phyloP scores from a whole-genome alignment of 2,797 vertebrate species.

The Setipinna tenuifilis region DNA sequence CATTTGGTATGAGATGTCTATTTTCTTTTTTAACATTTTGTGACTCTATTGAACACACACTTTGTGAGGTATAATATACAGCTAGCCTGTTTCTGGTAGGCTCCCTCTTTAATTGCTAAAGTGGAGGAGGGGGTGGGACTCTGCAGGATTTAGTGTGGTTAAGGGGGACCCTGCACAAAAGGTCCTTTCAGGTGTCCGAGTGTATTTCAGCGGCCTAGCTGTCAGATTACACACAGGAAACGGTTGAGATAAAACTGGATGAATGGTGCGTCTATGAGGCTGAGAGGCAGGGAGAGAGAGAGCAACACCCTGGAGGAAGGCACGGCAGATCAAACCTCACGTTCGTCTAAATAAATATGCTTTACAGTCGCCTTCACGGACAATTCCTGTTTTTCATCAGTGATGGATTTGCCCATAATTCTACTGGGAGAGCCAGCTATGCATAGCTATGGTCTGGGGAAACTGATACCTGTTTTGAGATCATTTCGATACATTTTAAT shows the following conservation, averaged over 20 bases:
- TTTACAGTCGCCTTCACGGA: conserved; percentile 12
- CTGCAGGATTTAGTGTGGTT: conserved; percentile 43
- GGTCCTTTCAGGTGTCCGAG: conserved; percentile 58
- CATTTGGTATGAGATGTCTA: not conserved
- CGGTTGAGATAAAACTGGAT: conserved; percentile 61
- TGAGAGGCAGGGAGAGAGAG: conserved; percentile 30
- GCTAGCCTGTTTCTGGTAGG: conserved; percentile 42
- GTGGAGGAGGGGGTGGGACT: conserved; percentile 26
- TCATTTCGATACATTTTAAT: conserved; percentile 21
- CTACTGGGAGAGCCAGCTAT: conserved; percentile 2
- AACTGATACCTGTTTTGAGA: conserved; percentile 15
- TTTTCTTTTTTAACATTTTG: not conserved
- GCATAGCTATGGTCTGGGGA: not conserved
- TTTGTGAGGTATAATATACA: conserved; percentile 44
- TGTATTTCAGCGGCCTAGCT: conserved; percentile 55
- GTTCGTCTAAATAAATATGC: conserved; percentile 12
- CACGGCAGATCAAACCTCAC: conserved; percentile 47
- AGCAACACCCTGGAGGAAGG: conserved; percentile 46
- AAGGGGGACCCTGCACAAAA: conserved; percentile 53
- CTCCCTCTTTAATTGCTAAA: conserved; percentile 53
- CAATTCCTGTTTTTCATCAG: not conserved
- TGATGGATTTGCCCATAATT: conserved; percentile 19
- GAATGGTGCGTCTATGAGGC: conserved; percentile 58
- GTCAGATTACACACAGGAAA: conserved; percentile 65
- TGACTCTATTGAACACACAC: not conserved